Conservation (phyloP, 2,113 vertebrate genomes). For the Sphaerodactylus townsendi region DNA sequence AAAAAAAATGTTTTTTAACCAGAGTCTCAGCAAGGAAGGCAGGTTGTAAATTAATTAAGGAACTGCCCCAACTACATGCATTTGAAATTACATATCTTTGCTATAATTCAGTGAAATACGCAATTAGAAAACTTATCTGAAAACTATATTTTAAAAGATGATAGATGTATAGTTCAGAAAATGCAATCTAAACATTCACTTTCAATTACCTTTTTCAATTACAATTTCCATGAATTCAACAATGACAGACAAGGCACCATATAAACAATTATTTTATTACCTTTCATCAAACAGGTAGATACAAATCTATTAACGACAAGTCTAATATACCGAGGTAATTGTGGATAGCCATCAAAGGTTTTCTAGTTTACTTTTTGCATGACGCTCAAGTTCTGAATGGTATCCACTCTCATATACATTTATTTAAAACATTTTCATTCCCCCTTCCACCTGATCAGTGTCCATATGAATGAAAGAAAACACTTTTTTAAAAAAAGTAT, state of each 20-base stretch:
- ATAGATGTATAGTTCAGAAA: conserved; percentile 55
- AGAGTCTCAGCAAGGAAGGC: no score
- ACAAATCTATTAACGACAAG: neutral
- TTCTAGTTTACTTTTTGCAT: conserved; percentile 13
- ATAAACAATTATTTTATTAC: neutral
- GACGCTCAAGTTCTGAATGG: neutral
- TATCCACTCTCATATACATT: neutral
- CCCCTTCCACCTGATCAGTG: no score
- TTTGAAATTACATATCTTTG: no score
- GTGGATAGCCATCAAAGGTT: neutral
- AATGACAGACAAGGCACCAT: conserved; percentile 10
- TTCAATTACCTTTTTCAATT: conserved; percentile 34
- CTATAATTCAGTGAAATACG: no score
- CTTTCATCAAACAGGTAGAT: conserved; percentile 12
- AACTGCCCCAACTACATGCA: neutral
- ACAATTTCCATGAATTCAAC: conserved; percentile 12
- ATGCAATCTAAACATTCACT: conserved; percentile 61
- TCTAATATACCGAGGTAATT: conserved; percentile 12
- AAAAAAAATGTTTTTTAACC: no score
- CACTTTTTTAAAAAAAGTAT: conserved; percentile 16
- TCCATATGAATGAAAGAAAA: no score
- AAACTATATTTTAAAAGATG: conserved; percentile 27
- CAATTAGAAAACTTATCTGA: conserved; percentile 21
- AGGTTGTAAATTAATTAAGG: neutral
- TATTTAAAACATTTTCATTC: neutral